These are phyloP conservation scores for Mandrillus leucophaeus DNA, from an alignment of 2,113 vertebrate genomes.

Conservation along the genomic window DNA sequence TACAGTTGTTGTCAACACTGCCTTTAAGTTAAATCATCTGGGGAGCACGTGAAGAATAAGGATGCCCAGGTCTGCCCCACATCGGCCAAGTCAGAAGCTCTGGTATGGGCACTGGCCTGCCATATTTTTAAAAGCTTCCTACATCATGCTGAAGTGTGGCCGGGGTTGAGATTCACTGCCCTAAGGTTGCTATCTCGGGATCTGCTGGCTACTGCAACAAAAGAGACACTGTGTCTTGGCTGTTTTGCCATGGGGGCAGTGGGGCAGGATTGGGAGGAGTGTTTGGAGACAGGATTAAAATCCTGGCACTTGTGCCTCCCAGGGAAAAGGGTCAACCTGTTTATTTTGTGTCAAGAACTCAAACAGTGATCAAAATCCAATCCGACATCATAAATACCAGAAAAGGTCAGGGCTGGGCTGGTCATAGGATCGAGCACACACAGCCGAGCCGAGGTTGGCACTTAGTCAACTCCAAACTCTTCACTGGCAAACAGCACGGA, in stretches of 20 bases:
- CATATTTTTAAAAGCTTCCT: background rate
- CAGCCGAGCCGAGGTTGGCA: slow-evolving; percentile 69
- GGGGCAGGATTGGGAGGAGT: background rate
- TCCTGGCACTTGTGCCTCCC: slow-evolving; percentile 57
- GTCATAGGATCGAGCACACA: slow-evolving; percentile 55
- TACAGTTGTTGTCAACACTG: background rate
- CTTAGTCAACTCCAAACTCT: slow-evolving; percentile 67
- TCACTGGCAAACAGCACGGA: slow-evolving; percentile 50
- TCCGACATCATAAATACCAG: slow-evolving; percentile 83
- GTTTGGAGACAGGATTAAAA: slow-evolving; percentile 52
- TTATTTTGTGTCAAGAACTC: slow-evolving; percentile 81
- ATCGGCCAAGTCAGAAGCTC: background rate
- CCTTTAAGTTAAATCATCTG: background rate
- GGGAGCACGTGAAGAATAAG: background rate
- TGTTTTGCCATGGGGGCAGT: background rate
- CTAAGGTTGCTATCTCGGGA: accelerated
- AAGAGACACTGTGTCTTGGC: background rate
- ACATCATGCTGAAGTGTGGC: accelerated
- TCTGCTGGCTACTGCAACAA: background rate
- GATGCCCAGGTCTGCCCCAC: background rate
- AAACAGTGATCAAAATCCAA: slow-evolving; percentile 81
- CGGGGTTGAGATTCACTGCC: background rate
- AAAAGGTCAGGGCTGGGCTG: slow-evolving; percentile 82
- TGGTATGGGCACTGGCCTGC: accelerated
- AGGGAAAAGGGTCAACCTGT: slow-evolving; percentile 75